These are phyloP conservation scores for Bungarus multicinctus DNA, from an alignment of 2,113 vertebrate species.

Conservation along the genomic window DNA sequence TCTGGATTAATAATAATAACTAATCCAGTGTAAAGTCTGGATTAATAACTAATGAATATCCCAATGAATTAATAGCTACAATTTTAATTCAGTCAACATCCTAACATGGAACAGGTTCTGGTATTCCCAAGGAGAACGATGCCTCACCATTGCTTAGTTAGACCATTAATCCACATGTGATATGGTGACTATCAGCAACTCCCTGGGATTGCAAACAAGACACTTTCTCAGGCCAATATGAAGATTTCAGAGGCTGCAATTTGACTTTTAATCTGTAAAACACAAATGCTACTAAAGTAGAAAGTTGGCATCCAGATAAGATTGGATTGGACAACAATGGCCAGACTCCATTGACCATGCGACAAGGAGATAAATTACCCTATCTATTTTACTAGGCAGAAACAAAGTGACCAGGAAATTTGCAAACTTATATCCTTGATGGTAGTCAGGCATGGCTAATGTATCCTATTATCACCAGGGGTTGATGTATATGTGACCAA, in stretches of 20 bases:
- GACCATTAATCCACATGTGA: not conserved
- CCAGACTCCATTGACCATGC: too few species aligned
- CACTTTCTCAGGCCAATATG: not conserved
- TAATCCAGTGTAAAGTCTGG: too few species aligned
- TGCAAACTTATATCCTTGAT: too few species aligned
- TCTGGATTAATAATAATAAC: not conserved
- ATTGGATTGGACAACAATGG: too few species aligned
- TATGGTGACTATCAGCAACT: not conserved
- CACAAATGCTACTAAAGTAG: too few species aligned
- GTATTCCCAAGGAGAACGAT: not conserved
- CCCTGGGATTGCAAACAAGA: not conserved
- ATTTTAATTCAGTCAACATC: not conserved
- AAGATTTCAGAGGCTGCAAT: not conserved
- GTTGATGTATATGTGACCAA: too few species aligned
- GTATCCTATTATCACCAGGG: too few species aligned
- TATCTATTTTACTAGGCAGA: too few species aligned
- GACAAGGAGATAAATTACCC: too few species aligned
- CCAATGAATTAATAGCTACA: not conserved
- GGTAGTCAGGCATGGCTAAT: too few species aligned
- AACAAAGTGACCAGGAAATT: too few species aligned
- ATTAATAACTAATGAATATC: not conserved
- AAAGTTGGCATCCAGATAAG: too few species aligned
- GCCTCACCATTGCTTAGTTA: not conserved
- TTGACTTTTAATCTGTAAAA: not conserved
- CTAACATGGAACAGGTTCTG: not conserved